phyloP scores from a whole-genome alignment of 2,888 invertebrate genomes.

The Parnassius orleans region DNA sequence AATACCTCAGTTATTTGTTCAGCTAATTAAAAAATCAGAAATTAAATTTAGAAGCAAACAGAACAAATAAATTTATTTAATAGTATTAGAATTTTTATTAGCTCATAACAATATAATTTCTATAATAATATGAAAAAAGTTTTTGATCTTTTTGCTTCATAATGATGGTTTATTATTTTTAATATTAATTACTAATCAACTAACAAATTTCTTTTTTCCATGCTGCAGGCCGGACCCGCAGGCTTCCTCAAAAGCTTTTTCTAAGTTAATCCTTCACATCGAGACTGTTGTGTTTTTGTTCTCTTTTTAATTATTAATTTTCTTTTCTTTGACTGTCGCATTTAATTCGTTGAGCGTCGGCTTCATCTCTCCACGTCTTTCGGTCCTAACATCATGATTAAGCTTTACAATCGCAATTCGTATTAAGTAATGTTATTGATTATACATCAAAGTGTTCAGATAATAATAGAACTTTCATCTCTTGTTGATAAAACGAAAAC shows the following conservation, averaged over 20 bases:
- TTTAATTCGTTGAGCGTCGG: conserved; percentile 57
- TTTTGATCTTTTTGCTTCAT: background rate
- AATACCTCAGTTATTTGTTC: too few species aligned
- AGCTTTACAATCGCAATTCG: conserved; percentile 65
- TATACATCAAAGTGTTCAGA: conserved; percentile 75
- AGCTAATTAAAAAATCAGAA: too few species aligned
- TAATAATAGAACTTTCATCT: conserved; percentile 58
- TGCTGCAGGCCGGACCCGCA: conserved; percentile 92
- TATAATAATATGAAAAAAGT: too few species aligned
- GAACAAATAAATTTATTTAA: too few species aligned
- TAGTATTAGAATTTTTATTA: too few species aligned
- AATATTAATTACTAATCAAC: conserved; percentile 31
- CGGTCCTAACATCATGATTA: conserved; percentile 48
- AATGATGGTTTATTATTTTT: background rate
- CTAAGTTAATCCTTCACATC: conserved; percentile 84
- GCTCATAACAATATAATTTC: too few species aligned
- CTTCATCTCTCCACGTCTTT: conserved; percentile 60
- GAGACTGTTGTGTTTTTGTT: conserved; percentile 78
- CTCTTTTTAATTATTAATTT: conserved; percentile 54
- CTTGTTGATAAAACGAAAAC: conserved; percentile 54
- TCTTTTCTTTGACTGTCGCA: conserved; percentile 63
- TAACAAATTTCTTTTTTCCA: conserved; percentile 44
- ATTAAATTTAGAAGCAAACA: too few species aligned
- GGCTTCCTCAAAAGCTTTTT: conserved; percentile 97
- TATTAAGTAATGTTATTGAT: conserved; percentile 62